A percentile compares a stretch with the other conserved stretches of the same genome.
These are phyloP conservation scores for Chelon labrosus DNA, from an alignment of 2,797 vertebrate species.

Conservation along the genomic window DNA sequence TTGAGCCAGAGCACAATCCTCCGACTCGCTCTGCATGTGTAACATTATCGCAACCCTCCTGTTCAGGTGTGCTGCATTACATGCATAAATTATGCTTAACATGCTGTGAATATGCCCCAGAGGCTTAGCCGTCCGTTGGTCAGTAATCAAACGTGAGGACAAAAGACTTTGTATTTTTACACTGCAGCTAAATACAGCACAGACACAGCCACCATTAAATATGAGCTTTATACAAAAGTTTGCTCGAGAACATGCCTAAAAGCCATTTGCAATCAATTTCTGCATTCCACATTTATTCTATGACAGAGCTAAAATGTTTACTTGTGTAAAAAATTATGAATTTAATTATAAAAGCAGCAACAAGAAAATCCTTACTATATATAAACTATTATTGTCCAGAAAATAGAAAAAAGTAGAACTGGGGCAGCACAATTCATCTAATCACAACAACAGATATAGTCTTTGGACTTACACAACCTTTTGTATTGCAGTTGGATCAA, in stretches of 20 bases:
- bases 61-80: constrained; percentile 71
- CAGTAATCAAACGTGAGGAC: constrained; percentile 5
- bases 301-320: neutral
- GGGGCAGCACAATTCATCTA: neutral
- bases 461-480: neutral
- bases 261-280: constrained; percentile 1
- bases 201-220: neutral
- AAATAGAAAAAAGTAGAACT: neutral
- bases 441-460: neutral
- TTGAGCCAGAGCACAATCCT: constrained; percentile 37
- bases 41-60: constrained; percentile 37
- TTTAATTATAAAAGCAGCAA: neutral
- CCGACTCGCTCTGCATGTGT: constrained; percentile 50
- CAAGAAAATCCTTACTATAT: neutral
- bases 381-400: neutral
- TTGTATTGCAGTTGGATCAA: neutral
- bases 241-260: constrained; percentile 5
- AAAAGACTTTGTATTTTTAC: neutral
- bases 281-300: neutral
- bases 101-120: constrained; percentile 19
- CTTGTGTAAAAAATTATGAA: no score
- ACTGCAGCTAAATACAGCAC: constrained; percentile 27
- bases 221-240: constrained; percentile 6
- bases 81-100: constrained; percentile 62
- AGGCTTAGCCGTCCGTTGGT: constrained; percentile 15